Percentiles rank a stretch among this genome's conserved stretches.
Conservation (phyloP, 2,888 invertebrate species). For the Plemyria rubiginata region DNA sequence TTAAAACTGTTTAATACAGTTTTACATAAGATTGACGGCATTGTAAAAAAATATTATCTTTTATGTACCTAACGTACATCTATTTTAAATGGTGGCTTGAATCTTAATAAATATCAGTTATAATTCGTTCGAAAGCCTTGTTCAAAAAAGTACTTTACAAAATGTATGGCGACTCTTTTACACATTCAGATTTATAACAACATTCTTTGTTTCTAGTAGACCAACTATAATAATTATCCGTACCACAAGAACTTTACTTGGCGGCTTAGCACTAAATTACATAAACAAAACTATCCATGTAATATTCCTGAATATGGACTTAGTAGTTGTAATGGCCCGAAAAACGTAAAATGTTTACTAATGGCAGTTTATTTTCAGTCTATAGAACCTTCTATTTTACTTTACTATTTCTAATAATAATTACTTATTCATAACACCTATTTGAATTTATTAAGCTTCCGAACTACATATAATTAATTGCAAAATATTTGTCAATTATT, state of each 20-base stretch:
- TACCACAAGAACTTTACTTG: slow-evolving; percentile 9
- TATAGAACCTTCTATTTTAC: slow-evolving; percentile 28
- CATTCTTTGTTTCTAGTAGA: slow-evolving; percentile 10
- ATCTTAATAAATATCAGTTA: slow-evolving; percentile 12
- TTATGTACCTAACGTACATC: slow-evolving; percentile 11
- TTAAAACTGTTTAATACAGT: slow-evolving; percentile 13
- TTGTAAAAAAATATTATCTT: slow-evolving; percentile 24
- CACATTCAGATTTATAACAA: slow-evolving; percentile 9
- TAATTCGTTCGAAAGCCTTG: slow-evolving; percentile 26
- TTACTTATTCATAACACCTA: slow-evolving; percentile 21
- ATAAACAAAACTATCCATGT: background rate
- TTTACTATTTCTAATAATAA: slow-evolving; percentile 28
- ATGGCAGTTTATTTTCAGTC: slow-evolving; percentile 33
- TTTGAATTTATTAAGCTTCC: slow-evolving; percentile 24
- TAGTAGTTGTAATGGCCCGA: slow-evolving; percentile 29
- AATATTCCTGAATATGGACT: slow-evolving; percentile 10
- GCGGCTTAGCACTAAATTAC: background rate
- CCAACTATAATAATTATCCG: background rate
- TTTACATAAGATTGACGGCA: slow-evolving; percentile 20
- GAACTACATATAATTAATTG: slow-evolving; percentile 19
- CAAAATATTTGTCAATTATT: slow-evolving; percentile 26
- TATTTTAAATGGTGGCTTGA: slow-evolving; percentile 10
- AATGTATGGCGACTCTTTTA: slow-evolving; percentile 24
- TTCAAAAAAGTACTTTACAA: slow-evolving; percentile 27
- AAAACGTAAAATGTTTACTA: slow-evolving; percentile 26